Conservation (phyloP, 1,140 invertebrate genomes). For the Dendrolimus kikuchii region DNA sequence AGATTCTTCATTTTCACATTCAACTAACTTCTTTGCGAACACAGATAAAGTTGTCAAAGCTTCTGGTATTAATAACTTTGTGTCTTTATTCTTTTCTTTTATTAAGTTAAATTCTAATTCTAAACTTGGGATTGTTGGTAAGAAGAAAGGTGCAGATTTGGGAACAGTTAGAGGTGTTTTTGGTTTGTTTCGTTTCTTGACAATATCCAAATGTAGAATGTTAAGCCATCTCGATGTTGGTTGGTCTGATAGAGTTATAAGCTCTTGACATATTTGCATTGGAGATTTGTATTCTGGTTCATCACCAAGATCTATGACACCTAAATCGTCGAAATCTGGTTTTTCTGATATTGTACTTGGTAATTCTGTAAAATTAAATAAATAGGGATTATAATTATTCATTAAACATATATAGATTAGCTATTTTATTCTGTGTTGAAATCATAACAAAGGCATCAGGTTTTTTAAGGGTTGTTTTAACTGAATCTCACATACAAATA, state of each 20-base stretch:
- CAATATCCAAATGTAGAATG: constrained; percentile 90
- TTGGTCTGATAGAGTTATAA: constrained; percentile 90
- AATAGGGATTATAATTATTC: not conserved
- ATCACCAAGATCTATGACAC: constrained; percentile 69
- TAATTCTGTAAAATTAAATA: constrained; percentile 39
- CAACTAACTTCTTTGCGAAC: constrained; percentile 77
- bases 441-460: too few relatives aligned
- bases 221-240: constrained; percentile 95
- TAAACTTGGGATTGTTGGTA: constrained; percentile 91
- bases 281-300: constrained; percentile 82
- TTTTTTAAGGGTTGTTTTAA: too few relatives aligned
- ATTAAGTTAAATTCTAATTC: constrained; percentile 86
- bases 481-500: too few relatives aligned
- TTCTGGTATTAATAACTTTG: constrained; percentile 72
- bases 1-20: constrained; percentile 48
- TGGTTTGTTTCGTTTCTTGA: constrained; percentile 94
- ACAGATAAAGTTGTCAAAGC: constrained; percentile 76
- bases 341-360: constrained; percentile 53
- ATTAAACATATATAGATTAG: not conserved
- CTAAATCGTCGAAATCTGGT: constrained; percentile 65
- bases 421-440: too few relatives aligned
- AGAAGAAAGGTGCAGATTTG: constrained; percentile 94
- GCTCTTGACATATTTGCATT: constrained; percentile 84
- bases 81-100: constrained; percentile 57
- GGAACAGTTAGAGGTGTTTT: constrained; percentile 85